Base-by-base conservation (phyloP, 2,888 invertebrate genomes). In the Chironomus tentans region DNA sequence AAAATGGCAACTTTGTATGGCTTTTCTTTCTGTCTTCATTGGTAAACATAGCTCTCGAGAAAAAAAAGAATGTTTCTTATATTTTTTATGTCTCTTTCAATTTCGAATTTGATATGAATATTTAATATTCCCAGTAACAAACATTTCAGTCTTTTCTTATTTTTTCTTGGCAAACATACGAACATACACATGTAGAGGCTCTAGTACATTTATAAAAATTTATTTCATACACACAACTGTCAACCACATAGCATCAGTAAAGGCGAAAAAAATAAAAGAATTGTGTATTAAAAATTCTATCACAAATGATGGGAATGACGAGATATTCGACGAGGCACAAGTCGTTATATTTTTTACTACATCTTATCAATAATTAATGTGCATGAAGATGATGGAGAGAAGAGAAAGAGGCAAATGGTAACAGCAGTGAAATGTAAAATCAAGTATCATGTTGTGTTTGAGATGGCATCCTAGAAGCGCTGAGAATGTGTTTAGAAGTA, bases 301-400 rank as follows among this genome's bases (percentile, higher is more conserved):
- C 72, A 62, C 22, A 72, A 65, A 72, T 62, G 62, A 62, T 62
- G 72, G 22, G 71, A 71, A 70, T 70, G 70, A 70, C 70, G 61
- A 62, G 18, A 70, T 69, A 22, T 69, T 69, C 38, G 38, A 18
- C 48, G 21, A 72, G 62, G 72, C 38, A 62, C 61, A 72, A 70
- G 62, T 50, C 50, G 72, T 72, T 72, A 72, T 72, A 72, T 72
- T 72, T 72, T 72, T 72, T 72, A 72, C 72, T 72, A 72, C 72
- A 62, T 72, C 72, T 72, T 56, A 72, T 72, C 72, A 72, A 72
- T 72, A 72, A 72, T 72, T 72, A 72, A 72, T 72, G 62, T 15
- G 68, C 46, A 28, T 21, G 38, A 22, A 68, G 28, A 68, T 65
- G 65, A 65, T 65, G 65, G 22, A 65, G 38, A 24, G 65, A 24